Evolutionary conservation across 2,888 invertebrate genomes (phyloP).

Genomic region (Seladonia tumulorum): DNA sequence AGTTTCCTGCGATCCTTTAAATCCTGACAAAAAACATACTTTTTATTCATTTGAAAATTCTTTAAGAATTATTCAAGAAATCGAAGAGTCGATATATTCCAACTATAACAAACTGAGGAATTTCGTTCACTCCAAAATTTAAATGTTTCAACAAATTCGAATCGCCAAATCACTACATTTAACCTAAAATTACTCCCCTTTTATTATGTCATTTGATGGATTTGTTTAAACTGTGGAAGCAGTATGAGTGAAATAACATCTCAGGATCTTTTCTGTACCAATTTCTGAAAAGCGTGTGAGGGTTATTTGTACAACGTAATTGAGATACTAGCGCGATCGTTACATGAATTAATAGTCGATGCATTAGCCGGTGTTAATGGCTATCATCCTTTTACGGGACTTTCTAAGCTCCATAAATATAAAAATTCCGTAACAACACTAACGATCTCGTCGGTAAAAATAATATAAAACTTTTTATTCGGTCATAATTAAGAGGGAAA

Average conservation of each 20-base stretch:
- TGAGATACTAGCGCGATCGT: neutral
- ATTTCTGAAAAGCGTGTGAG: neutral
- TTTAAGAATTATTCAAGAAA: neutral
- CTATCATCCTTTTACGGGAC: neutral
- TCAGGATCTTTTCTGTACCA: too few relatives aligned
- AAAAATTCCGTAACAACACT: conserved; percentile 7
- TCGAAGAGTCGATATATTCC: neutral
- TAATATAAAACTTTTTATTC: neutral
- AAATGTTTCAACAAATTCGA: neutral
- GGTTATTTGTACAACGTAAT: neutral
- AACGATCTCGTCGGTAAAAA: neutral
- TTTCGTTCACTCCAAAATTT: neutral
- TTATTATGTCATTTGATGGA: too few relatives aligned
- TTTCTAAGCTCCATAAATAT: neutral
- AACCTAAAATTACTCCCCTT: neutral
- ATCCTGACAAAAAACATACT: neutral
- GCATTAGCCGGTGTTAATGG: neutral
- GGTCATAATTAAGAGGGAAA: conserved; percentile 4
- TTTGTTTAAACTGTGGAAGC: too few relatives aligned
- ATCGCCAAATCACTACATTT: neutral
- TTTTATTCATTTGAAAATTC: too few relatives aligned
- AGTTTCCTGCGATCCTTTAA: neutral
- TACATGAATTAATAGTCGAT: neutral
- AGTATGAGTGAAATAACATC: too few relatives aligned
- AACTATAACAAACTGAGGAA: neutral